Evolutionary conservation across 2,113 vertebrate species (phyloP).

Genomic region (Stigmatopora argus): DNA sequence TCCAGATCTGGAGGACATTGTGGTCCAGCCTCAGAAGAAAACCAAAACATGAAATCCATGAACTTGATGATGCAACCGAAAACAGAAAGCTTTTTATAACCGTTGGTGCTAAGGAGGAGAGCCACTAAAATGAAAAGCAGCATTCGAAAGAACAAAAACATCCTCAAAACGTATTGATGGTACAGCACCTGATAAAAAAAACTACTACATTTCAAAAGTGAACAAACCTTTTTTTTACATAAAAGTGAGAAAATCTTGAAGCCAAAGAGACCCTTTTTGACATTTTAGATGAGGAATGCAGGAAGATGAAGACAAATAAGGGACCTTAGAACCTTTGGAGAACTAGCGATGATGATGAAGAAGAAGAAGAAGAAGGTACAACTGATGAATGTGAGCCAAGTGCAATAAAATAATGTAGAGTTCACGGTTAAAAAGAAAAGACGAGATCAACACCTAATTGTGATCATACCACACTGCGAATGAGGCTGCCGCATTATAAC

Average conservation of each 20-base stretch:
- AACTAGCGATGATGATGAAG: constrained; percentile 29
- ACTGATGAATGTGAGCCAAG: constrained; percentile 25
- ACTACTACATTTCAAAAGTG: not conserved
- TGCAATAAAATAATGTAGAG: constrained; percentile 16
- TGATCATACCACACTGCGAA: constrained; percentile 5
- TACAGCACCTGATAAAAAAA: not conserved
- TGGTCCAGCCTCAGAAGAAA: not conserved
- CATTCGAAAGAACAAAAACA: not conserved
- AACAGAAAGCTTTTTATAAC: not conserved
- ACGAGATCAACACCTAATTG: too few relatives aligned
- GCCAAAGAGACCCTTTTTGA: constrained; percentile 5
- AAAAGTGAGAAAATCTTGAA: constrained; percentile 28
- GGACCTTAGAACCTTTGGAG: not conserved
- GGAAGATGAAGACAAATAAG: not conserved
- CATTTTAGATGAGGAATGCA: constrained; percentile 22
- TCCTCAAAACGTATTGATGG: not conserved
- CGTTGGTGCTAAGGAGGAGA: not conserved
- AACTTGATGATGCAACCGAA: not conserved
- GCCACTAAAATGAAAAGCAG: not conserved
- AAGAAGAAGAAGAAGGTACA: constrained; percentile 58
- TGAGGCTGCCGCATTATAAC: not conserved
- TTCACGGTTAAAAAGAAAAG: constrained; percentile 48
- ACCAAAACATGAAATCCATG: not conserved
- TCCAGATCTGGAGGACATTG: not conserved
- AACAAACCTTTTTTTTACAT: not conserved